Evolutionary conservation across 2,113 vertebrate species (phyloP).

Genomic region (Natator depressus): DNA sequence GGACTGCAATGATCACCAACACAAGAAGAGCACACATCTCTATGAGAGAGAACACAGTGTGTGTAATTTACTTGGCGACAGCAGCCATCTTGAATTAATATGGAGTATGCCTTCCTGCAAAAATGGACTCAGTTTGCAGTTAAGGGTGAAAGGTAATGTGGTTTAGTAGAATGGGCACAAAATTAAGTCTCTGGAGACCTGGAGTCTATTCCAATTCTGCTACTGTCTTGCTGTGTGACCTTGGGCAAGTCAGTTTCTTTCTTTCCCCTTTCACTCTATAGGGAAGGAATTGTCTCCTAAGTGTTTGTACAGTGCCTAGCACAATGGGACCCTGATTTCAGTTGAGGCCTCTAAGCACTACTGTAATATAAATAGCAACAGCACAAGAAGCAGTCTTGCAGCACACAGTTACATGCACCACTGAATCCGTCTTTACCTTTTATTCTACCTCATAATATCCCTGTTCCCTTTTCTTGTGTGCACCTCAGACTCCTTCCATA

Average conservation of each 20-base stretch:
- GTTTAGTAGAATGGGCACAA: not conserved
- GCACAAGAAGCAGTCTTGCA: fast-evolving
- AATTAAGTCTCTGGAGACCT: not conserved
- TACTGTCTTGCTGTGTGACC: not conserved
- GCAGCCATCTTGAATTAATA: slow-evolving; percentile 11
- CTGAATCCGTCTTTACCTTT: not conserved
- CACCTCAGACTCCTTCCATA: not conserved
- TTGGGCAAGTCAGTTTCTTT: not conserved
- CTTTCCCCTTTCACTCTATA: not conserved
- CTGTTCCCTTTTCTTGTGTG: not conserved
- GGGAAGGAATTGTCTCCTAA: not conserved
- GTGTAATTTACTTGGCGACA: not conserved
- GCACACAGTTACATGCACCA: not conserved
- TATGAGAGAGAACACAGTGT: not conserved
- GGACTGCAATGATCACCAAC: not conserved
- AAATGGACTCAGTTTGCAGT: slow-evolving; percentile 13
- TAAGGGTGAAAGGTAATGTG: fast-evolving
- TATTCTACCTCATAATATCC: not conserved
- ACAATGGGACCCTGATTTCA: not conserved
- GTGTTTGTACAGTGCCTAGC: not conserved
- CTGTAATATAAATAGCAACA: not conserved
- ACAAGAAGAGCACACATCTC: not conserved
- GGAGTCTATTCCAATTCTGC: not conserved
- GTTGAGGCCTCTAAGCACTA: not conserved
- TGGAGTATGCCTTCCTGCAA: not conserved